These are phyloP conservation scores for Whitmania pigra DNA, from an alignment of 1,140 invertebrate species.

Conservation along the genomic window DNA sequence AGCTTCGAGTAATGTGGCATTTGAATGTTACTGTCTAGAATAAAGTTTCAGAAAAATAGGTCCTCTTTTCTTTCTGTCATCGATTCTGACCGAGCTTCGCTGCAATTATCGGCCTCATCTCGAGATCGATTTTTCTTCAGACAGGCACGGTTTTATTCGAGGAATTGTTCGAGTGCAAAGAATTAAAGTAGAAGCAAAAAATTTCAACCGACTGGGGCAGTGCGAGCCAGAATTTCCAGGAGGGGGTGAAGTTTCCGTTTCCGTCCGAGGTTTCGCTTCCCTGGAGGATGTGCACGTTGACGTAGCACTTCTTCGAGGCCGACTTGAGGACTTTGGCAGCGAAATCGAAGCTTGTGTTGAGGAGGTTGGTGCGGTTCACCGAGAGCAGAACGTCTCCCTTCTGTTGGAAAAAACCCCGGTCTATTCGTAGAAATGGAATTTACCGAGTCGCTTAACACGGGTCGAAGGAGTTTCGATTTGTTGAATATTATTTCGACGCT, in stretches of 20 bases:
- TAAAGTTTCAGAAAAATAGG: too few relatives aligned
- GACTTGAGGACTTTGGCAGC: conserved; percentile 44
- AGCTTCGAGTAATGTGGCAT: not conserved
- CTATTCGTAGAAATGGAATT: not conserved
- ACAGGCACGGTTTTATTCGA: too few relatives aligned
- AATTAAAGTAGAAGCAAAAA: not conserved
- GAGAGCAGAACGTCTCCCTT: conserved; percentile 46
- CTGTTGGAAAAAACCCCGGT: conserved; percentile 30
- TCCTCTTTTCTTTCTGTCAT: too few relatives aligned
- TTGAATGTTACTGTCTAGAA: not conserved
- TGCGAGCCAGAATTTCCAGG: conserved; percentile 48
- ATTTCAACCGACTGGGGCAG: conserved; percentile 38
- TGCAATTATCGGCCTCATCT: too few relatives aligned
- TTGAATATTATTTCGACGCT: too few relatives aligned
- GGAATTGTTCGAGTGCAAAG: too few relatives aligned
- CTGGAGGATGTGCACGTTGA: conserved; percentile 43
- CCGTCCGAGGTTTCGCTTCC: conserved; percentile 44
- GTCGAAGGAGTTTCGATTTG: too few relatives aligned
- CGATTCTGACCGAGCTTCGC: too few relatives aligned
- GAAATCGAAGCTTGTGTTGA: conserved; percentile 44
- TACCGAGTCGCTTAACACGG: not conserved
- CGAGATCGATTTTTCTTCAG: too few relatives aligned
- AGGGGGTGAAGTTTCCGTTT: conserved; percentile 44
- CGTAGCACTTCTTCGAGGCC: conserved; percentile 36
- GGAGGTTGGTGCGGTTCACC: conserved; percentile 42